Evolutionary conservation across 2,888 invertebrate genomes (phyloP), one percentile per base, ranked within the genome.

Genomic region (Oxycera nigricornis): DNA sequence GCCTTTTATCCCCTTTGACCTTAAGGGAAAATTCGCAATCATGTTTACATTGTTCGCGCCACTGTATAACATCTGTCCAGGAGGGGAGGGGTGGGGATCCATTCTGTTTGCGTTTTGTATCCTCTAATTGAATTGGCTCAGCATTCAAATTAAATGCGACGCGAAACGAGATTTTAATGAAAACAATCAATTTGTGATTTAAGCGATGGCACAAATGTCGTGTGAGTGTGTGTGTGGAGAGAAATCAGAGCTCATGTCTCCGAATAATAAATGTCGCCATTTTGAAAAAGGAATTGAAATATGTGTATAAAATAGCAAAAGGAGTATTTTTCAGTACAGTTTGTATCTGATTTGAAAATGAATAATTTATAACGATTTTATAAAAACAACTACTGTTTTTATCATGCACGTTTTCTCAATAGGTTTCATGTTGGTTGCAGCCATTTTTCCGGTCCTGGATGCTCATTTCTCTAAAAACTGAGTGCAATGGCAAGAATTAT

Each of bases 71-170:
- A 3, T 14, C 26, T 24, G n/a, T 26, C n/a, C 28, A 14, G 26
- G 26, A 14, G 20, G 30, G 7, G 28, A 30, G 14, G 11, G 14
- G 11, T 59, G 30, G 2, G 6, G 24, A 28, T 11, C 59, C 59
- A 59, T 59, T 59, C 28, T 59, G 59, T 26, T 59, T 11, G 24
- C 11, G 59, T 14, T 59, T 28, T 30, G 22, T 9, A 7, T 4
- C n/a, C 59, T 17, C 28, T 59, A 59, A 59, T 59, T 26, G 59
- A 59, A 59, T n/a, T 59, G 59, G 59, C 30, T 59, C 59, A 59
- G 59, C 28, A 59, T 59, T 59, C 30, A 59, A 59, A 59, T 59
- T 59, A 59, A 59, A 28, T 59, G 17, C 59, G 28, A 14, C 59
- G n/a, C 26, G 30, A 30, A 59, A 30, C 59, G 22, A n/a, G 30